Base-by-base conservation (phyloP, 2,797 vertebrate genomes). In the Enteromius mattozi region DNA sequence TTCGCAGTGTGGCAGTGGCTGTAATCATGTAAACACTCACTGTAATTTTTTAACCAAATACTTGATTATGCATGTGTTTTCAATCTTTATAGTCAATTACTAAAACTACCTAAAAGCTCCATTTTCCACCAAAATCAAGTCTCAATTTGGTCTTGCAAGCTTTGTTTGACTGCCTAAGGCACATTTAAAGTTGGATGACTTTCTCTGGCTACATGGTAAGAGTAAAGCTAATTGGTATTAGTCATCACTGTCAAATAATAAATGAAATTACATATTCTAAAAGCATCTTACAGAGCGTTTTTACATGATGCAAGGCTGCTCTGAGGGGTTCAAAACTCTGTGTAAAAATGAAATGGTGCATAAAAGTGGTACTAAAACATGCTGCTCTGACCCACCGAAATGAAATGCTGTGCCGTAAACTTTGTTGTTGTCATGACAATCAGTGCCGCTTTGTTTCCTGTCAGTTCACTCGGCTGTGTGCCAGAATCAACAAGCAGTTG, bases 341-440 rank as follows among this genome's bases (percentile, higher is more conserved):
- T 61, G 75, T 78, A 61, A 19, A 61, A 5, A 27, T 59, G 13
- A 59, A 59, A n/a, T n/a, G 37, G 35, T 61, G 35, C 54, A 61
- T 27, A 42, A 77, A 59, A 37, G 33, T 8, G 21, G 35, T 27
- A 42, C 35, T 77, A 42, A 61, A 77, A 77, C 54, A 61, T 42
- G 75, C 35, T 27, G 54, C 54, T 56, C 35, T 56, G 74, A 76
- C 74, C 49, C 35, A 27, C 54, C 2, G 14, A 27, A 61, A 78
- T 78, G n/a, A 78, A 27, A 78, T 42, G 75, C 54, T 17, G 37
- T 27, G 54, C n/a, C 12, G 35, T 19, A 78, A 78, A 78, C 35
- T 61, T 61, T 27, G n/a, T 42, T 4, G 54, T 78, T 59, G 75
- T 78, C 75, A 78, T 78, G 75, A 42, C 75, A 61, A 61, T 78